Evolutionary conservation across 2,113 vertebrate genomes (phyloP).

Genomic region (Oenanthe melanoleuca): DNA sequence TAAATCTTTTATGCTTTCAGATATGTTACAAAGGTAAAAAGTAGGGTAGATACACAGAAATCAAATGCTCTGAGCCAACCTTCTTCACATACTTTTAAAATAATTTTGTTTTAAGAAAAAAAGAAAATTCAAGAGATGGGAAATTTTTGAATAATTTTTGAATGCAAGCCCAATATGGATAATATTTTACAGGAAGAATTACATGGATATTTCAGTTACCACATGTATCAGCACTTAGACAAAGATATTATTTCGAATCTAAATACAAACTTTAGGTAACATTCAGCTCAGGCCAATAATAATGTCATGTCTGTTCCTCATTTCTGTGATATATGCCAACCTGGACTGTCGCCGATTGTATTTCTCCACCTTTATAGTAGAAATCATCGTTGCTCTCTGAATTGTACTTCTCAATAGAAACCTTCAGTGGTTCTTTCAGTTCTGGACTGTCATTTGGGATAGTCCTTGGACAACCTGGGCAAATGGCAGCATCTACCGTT

Average conservation of each 20-base stretch:
- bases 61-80: neutral
- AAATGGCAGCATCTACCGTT: fast-evolving
- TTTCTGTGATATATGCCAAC: slow-evolving; percentile 31
- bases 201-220: neutral
- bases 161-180: neutral
- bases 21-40: neutral
- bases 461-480: neutral
- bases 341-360: slow-evolving; percentile 57
- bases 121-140: neutral
- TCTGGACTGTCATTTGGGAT: slow-evolving; percentile 40
- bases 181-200: neutral
- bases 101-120: neutral
- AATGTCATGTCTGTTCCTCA: neutral
- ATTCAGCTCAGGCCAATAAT: neutral
- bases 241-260: neutral
- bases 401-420: slow-evolving; percentile 63
- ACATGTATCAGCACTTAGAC: neutral
- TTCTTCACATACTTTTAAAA: neutral
- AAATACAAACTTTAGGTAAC: neutral
- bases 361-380: slow-evolving; percentile 60
- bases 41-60: neutral
- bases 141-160: neutral
- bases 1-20: neutral
- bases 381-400: neutral
- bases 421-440: slow-evolving; percentile 43